Conservation (phyloP, 2,888 invertebrate genomes). For the Diarsia rubi region DNA sequence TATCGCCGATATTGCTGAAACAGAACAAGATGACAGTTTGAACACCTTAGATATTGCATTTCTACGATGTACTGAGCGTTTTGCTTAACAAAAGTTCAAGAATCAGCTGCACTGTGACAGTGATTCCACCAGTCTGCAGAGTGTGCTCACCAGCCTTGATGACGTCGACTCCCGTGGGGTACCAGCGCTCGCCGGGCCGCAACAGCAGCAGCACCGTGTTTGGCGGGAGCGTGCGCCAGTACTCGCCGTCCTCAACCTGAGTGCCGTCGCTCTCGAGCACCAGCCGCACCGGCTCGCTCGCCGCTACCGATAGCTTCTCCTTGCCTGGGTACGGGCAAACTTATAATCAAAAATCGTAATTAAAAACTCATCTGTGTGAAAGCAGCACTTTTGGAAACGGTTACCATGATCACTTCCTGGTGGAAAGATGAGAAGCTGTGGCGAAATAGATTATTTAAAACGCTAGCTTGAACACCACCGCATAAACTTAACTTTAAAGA, state of each 20-base stretch:
- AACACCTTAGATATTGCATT: background rate
- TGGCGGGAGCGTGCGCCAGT: constrained; percentile 98
- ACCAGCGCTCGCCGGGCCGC: constrained; percentile 97
- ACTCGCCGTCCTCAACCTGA: constrained; percentile 98
- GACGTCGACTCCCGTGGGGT: constrained; percentile 98
- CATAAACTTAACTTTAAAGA: background rate
- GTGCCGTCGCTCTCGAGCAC: constrained; percentile 99
- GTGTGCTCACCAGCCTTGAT: constrained; percentile 95
- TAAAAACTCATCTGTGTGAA: background rate
- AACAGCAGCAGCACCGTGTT: constrained; percentile 97
- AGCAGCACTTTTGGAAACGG: background rate
- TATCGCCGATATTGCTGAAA: constrained; percentile 97
- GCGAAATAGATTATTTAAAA: background rate
- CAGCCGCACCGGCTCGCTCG: constrained; percentile 96
- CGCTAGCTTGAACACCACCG: background rate
- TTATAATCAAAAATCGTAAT: background rate
- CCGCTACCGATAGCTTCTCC: constrained; percentile 97
- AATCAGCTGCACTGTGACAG: background rate
- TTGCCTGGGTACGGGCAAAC: constrained; percentile 90
- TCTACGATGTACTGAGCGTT: background rate
- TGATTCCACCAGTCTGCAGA: background rate
- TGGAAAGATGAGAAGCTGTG: background rate
- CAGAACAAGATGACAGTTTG: constrained; percentile 37
- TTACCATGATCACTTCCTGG: background rate
- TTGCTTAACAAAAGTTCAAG: background rate